phyloP scores from a whole-genome alignment of 2,888 invertebrate genomes.

The Zygaena filipendulae region DNA sequence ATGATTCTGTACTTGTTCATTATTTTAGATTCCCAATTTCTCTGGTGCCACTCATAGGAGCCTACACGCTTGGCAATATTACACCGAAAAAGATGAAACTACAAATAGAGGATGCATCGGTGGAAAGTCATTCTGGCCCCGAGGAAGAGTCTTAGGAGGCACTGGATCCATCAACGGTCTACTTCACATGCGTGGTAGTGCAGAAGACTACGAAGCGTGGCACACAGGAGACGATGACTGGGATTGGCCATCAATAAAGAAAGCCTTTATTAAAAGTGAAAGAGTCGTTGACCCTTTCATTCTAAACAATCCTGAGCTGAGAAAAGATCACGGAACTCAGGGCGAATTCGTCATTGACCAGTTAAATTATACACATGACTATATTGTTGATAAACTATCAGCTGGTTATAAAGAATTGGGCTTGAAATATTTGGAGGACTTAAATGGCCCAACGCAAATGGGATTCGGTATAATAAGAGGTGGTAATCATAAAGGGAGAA shows the following conservation, averaged over 20 bases:
- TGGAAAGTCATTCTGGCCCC: slow-evolving; percentile 46
- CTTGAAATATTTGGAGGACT: slow-evolving; percentile 43
- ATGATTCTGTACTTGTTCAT: no score
- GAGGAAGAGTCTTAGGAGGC: slow-evolving; percentile 50
- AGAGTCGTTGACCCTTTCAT: slow-evolving; percentile 46
- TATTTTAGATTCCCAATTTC: slow-evolving; percentile 47
- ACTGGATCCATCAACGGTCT: slow-evolving; percentile 53
- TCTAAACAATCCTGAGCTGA: slow-evolving; percentile 35
- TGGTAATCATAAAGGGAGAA: slow-evolving; percentile 51
- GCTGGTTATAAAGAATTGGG: slow-evolving; percentile 61
- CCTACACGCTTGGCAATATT: slow-evolving; percentile 39
- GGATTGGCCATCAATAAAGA: slow-evolving; percentile 45
- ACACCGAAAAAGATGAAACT: slow-evolving; percentile 38
- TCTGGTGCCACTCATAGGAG: slow-evolving; percentile 35
- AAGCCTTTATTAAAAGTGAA: slow-evolving; percentile 53
- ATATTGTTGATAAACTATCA: slow-evolving; percentile 35
- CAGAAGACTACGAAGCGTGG: slow-evolving; percentile 46
- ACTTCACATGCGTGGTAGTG: slow-evolving; percentile 47
- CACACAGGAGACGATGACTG: slow-evolving; percentile 40
- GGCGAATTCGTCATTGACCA: slow-evolving; percentile 62
- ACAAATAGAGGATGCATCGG: slow-evolving; percentile 31
- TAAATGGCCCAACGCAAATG: slow-evolving; percentile 55
- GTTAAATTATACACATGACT: slow-evolving; percentile 44
- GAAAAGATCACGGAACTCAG: slow-evolving; percentile 48
- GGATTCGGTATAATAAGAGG: slow-evolving; percentile 66